Evolutionary conservation across 35 echinoderm and acorn worm species (phyloP).

Genomic region (Apostichopus parvimensis): DNA sequence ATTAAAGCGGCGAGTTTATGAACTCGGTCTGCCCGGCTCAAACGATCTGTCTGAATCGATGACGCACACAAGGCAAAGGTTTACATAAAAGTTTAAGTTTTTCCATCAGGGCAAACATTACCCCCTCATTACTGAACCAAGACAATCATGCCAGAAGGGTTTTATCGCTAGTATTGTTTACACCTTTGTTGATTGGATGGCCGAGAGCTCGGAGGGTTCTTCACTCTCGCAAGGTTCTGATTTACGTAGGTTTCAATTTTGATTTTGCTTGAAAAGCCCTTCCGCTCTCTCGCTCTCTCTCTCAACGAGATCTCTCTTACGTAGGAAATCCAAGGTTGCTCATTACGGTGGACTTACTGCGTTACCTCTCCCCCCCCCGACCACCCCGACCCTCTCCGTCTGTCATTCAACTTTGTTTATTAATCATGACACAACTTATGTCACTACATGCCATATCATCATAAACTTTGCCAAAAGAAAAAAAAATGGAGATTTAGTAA

Average conservation of each 20-base stretch:
- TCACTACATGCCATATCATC: too few relatives aligned
- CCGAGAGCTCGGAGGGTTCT: neutral
- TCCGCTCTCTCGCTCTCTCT: too few relatives aligned
- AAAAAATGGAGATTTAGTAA: too few relatives aligned
- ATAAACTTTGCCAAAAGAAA: too few relatives aligned
- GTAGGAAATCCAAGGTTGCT: too few relatives aligned
- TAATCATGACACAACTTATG: too few relatives aligned
- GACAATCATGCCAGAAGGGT: constrained; percentile 18
- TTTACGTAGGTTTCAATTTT: neutral
- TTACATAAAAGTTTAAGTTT: neutral
- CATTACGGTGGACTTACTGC: too few relatives aligned
- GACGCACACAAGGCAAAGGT: neutral
- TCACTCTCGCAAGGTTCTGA: neutral
- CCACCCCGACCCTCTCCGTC: too few relatives aligned
- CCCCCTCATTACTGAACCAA: neutral
- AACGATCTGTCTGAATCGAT: neutral
- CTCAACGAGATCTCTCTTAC: too few relatives aligned
- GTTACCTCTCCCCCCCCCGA: too few relatives aligned
- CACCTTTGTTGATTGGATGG: neutral
- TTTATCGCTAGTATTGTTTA: constrained; percentile 26
- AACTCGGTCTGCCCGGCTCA: neutral
- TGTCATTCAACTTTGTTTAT: too few relatives aligned
- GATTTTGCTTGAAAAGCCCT: too few relatives aligned
- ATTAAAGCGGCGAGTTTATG: neutral
- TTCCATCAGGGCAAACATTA: neutral